These are phyloP conservation scores for Echiichthys vipera DNA, from an alignment of 2,797 vertebrate species.

Conservation along the genomic window DNA sequence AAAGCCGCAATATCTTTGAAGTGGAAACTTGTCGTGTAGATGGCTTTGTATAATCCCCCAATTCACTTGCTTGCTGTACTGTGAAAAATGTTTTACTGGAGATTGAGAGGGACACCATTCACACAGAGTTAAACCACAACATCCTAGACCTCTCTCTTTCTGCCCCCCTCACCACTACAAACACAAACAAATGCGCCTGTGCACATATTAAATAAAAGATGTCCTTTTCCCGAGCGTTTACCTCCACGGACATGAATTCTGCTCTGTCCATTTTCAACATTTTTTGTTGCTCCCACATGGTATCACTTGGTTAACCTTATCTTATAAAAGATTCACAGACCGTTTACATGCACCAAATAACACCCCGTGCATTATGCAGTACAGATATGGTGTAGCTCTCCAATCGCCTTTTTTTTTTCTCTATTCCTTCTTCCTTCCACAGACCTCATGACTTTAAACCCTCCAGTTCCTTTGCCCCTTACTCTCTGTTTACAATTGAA, in stretches of 20 bases:
- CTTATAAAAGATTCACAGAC: slow-evolving; percentile 78
- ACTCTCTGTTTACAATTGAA: slow-evolving; percentile 28
- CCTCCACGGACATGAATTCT: slow-evolving; percentile 17
- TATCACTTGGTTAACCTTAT: slow-evolving; percentile 72
- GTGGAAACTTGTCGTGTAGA: slow-evolving; percentile 50
- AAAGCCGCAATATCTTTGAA: slow-evolving; percentile 57
- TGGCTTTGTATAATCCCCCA: slow-evolving; percentile 61
- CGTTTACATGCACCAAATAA: slow-evolving; percentile 80
- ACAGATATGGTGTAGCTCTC: slow-evolving; percentile 41
- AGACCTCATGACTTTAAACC: slow-evolving; percentile 18
- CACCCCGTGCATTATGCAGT: slow-evolving; percentile 77
- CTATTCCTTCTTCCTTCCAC: slow-evolving; percentile 18
- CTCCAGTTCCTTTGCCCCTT: neutral
- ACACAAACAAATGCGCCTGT: slow-evolving; percentile 38
- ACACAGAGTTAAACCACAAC: slow-evolving; percentile 49
- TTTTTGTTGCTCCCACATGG: slow-evolving; percentile 58
- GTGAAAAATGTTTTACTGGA: slow-evolving; percentile 48
- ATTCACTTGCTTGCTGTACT: slow-evolving; percentile 57
- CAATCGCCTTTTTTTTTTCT: slow-evolving; percentile 44
- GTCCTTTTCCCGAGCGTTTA: slow-evolving; percentile 22
- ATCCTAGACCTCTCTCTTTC: slow-evolving; percentile 20
- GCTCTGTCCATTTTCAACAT: slow-evolving; percentile 49
- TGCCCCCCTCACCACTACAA: slow-evolving; percentile 22
- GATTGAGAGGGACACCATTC: slow-evolving; percentile 23
- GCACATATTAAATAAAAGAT: slow-evolving; percentile 61